Base-by-base conservation (phyloP, 1,140 invertebrate genomes). In the Aphaenogaster ashmeadi region DNA sequence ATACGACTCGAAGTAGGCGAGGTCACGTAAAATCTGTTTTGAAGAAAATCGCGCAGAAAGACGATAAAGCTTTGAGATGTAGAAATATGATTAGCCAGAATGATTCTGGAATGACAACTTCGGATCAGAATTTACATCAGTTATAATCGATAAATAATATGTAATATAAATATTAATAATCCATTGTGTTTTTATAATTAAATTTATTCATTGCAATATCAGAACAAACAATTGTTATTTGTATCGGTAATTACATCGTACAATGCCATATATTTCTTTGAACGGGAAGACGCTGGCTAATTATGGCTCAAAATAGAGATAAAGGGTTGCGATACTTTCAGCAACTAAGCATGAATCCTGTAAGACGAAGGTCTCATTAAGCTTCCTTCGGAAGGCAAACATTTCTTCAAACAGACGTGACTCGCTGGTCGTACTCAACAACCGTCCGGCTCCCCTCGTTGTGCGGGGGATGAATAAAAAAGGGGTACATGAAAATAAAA, bases 401-500 rank as follows among this genome's bases (percentile, higher is more conserved):
- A 60, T 81, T 90, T 86, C 56, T 71, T 50, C 33, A 56, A 90
- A 60, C 56, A 56, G 78, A 52, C 67, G 41, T 69, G 52, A 83
- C 84, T 58, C 74, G 60, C 21, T 15, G 27, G 18, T 38, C 21
- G 33, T 74, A 50, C 74, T 75, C 27, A n/a, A 62, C 77, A 58
- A 56, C 44, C 33, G 83, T 27, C 11, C 18, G 52, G 13, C 47
- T 87, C 21, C 54, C 79, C 80, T 60, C 80, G 60, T 75, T 71
- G 18, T 33, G 67, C 41, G 67, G n/a, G 36, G 33, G 72, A 44
- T 50, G n/a, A 52, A 41, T 13, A 58, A 52, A 71, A 71, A 89
- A 88, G 41, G 89, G 75, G 69, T 90, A 80, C 86, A 91, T 91
- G 87, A 87, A 93, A 92, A 93, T 93, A 92, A 81, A 92, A 89